Percentiles rank a stretch among this genome's conserved stretches.
Evolutionary conservation across 2,888 invertebrate genomes (phyloP).

Genomic region (Stegana nigrithorax): DNA sequence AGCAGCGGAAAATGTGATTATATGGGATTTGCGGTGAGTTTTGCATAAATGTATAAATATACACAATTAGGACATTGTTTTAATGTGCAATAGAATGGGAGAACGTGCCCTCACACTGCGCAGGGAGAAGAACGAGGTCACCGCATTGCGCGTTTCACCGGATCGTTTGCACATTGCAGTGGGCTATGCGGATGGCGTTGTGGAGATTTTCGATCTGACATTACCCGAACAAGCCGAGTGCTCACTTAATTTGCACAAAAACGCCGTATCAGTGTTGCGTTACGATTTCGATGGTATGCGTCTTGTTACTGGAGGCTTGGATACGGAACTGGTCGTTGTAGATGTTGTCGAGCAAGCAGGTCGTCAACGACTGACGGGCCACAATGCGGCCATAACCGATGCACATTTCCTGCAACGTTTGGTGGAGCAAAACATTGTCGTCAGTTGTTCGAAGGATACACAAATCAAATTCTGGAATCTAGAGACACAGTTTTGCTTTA

Average conservation of each 20-base stretch:
- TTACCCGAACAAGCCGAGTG: constrained; percentile 73
- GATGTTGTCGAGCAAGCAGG: constrained; percentile 94
- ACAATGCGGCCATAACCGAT: constrained; percentile 90
- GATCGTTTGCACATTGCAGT: constrained; percentile 85
- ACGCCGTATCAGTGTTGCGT: constrained; percentile 82
- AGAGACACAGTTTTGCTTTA: constrained; percentile 94
- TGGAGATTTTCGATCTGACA: constrained; percentile 84
- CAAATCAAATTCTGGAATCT: constrained; percentile 98
- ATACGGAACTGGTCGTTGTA: constrained; percentile 94
- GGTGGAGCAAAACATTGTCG: constrained; percentile 71
- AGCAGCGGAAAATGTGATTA: constrained; percentile 90
- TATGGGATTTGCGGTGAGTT: constrained; percentile 93
- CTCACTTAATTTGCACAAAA: constrained; percentile 83
- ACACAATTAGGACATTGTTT: not conserved
- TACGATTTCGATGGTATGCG: constrained; percentile 88
- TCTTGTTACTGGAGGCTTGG: constrained; percentile 88
- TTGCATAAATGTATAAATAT: constrained; percentile 31
- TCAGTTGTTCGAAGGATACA: constrained; percentile 92
- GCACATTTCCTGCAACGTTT: constrained; percentile 75
- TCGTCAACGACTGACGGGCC: constrained; percentile 88
- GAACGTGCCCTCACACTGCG: constrained; percentile 79
- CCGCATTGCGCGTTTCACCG: constrained; percentile 80
- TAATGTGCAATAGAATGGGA: constrained; percentile 56
- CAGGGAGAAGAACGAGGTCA: constrained; percentile 85
- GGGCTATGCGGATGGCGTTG: constrained; percentile 90